These are phyloP conservation scores for Apteryx mantelli DNA, from an alignment of 2,113 vertebrate genomes.

Conservation along the genomic window DNA sequence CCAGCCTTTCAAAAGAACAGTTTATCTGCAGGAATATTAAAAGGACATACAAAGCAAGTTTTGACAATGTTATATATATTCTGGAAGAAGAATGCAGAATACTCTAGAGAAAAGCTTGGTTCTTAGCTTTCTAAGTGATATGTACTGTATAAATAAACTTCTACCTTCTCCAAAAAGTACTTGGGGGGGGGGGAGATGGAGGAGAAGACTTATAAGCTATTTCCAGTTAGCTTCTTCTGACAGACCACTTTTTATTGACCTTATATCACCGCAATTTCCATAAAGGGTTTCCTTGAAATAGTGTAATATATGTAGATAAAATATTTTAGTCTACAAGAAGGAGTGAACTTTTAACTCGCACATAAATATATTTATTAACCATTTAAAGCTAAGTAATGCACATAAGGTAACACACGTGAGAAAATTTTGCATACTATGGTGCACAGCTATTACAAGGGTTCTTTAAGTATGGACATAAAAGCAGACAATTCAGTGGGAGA, in stretches of 20 bases:
- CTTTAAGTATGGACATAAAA: slow-evolving; percentile 51
- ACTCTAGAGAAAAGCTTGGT: neutral
- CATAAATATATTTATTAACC: neutral
- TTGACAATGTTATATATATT: neutral
- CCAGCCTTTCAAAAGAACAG: slow-evolving; percentile 19
- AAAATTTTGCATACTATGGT: slow-evolving; percentile 49
- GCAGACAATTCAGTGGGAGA: slow-evolving; percentile 40
- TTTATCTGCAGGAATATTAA: slow-evolving; percentile 17
- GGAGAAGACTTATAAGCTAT: neutral
- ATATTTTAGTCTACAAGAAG: neutral
- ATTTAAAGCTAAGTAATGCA: neutral
- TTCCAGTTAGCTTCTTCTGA: slow-evolving; percentile 22
- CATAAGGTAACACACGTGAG: neutral
- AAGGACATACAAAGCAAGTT: neutral
- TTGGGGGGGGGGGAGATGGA: neutral
- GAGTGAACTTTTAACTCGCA: neutral
- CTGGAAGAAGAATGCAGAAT: slow-evolving; percentile 1
- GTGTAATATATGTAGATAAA: neutral
- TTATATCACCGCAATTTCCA: neutral
- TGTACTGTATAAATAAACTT: neutral
- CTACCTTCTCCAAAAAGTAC: slow-evolving; percentile 3
- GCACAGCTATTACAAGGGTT: slow-evolving; percentile 46
- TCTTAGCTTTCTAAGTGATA: neutral
- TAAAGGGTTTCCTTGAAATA: neutral
- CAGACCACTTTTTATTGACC: neutral